Evolutionary conservation across 2,113 vertebrate genomes (phyloP), one percentile per base, ranked within the genome.

Genomic region (Poeciliopsis retropinna): DNA sequence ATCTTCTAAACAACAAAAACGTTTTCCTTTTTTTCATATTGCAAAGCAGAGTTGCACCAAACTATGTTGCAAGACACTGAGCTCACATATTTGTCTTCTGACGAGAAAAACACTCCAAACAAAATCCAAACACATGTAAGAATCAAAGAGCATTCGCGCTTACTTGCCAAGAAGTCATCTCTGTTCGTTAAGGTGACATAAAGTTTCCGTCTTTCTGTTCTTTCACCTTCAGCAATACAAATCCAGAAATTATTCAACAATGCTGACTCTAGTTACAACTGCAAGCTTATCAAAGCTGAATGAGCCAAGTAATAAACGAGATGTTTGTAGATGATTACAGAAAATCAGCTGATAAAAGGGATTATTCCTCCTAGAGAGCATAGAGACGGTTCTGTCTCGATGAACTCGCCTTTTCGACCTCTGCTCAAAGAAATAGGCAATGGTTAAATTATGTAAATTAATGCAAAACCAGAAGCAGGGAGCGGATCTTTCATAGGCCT

Each of bases 391-490:
- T 82, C 71, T 88, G 82, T 90, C 79, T 78, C 68, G 61, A 17
- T 27, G 32, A 69, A 74, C 51, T 67, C 13, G 44, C 81, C 79
- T 80, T 85, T 82, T 80, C 75, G 65, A 67, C 60, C 44, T 65
- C 60, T 64, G 27, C 72, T 76, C 82, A 63, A n/a, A 63, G 70
- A 67, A 70, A 88, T 19, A 70, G 80, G 72, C 88, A 92, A 85
- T 68, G 30, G 85, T 85, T 83, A 84, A 88, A 66, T 88, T 88
- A 90, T 91, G 89, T 70, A 92, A 93, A 91, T 89, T 41, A 75
- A 91, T 93, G 89, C 88, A 91, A 87, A 88, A 80, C 15, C 51
- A 80, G 72, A 76, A 80, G 82, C 61, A 73, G 74, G 69, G 82
- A 54, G 83, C 83, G 79, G 79, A 90, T 75, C 79, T 73, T 83